A percentile compares a stretch with the other conserved stretches of the same genome.
Conservation (phyloP, 30 jellyfish, hydroid and myxozoan species). For the Turritopsis rubra region DNA sequence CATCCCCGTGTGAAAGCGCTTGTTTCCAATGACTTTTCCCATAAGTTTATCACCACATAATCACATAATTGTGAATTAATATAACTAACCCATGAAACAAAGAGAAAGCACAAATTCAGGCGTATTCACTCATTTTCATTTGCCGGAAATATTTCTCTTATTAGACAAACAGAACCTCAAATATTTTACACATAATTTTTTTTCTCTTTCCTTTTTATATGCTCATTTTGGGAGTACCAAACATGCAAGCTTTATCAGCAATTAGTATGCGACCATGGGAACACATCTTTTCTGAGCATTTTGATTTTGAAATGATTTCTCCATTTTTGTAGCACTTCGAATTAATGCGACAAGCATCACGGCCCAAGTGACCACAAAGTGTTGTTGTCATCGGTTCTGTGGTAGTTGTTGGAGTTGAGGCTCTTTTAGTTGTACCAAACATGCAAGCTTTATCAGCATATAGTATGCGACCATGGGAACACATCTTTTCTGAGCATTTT, state of each 20-base stretch:
- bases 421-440: background rate
- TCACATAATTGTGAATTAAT: too few species aligned
- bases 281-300: background rate
- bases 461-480: background rate
- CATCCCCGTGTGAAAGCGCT: too few species aligned
- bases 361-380: background rate
- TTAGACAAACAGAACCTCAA: too few species aligned
- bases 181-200: too few species aligned
- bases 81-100: too few species aligned
- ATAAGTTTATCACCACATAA: too few species aligned
- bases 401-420: background rate
- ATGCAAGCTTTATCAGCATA: background rate
- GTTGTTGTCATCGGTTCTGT: background rate
- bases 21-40: too few species aligned
- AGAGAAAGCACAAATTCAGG: too few species aligned
- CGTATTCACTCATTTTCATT: too few species aligned
- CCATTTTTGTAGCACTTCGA: background rate
- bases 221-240: background rate
- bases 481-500: background rate
- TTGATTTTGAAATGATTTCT: background rate
- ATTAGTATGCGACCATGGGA: background rate
- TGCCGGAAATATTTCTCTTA: too few species aligned
- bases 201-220: too few species aligned
- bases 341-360: background rate
- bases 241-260: background rate